Conservation (phyloP, 2,888 invertebrate genomes). For the Therioaphis trifolii region DNA sequence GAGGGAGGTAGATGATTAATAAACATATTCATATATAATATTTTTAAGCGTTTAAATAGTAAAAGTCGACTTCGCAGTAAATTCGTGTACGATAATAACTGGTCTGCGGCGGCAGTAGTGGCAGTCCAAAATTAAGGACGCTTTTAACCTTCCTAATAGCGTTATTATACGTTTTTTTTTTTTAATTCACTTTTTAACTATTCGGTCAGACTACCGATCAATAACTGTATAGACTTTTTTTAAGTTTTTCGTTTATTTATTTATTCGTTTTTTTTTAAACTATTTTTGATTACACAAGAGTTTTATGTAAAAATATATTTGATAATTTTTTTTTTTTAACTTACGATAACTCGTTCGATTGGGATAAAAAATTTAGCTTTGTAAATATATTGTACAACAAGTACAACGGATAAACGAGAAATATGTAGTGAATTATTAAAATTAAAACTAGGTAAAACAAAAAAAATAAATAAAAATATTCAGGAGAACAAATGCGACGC, state of each 20-base stretch:
- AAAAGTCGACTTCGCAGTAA: background rate
- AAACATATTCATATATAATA: background rate
- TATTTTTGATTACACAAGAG: no score
- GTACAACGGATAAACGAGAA: background rate
- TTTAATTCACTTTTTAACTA: constrained; percentile 16
- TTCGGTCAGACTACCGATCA: background rate
- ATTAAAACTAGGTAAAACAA: background rate
- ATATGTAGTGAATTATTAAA: background rate
- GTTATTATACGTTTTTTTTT: background rate
- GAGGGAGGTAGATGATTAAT: no score
- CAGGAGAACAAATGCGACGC: background rate
- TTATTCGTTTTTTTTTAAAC: no score
- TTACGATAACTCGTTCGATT: background rate
- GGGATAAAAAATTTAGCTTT: background rate
- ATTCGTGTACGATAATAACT: background rate
- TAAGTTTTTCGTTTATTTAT: background rate
- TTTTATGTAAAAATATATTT: no score
- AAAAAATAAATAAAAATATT: background rate
- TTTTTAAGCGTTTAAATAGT: no score
- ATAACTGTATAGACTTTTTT: constrained; percentile 15
- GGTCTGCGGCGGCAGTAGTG: background rate
- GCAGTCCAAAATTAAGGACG: constrained; percentile 15
- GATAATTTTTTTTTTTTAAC: constrained; percentile 7
- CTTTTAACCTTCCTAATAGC: background rate
- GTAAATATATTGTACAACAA: background rate